Evolutionary conservation across 2,888 invertebrate genomes (phyloP).

Genomic region (Caenorhabditis parvicauda): DNA sequence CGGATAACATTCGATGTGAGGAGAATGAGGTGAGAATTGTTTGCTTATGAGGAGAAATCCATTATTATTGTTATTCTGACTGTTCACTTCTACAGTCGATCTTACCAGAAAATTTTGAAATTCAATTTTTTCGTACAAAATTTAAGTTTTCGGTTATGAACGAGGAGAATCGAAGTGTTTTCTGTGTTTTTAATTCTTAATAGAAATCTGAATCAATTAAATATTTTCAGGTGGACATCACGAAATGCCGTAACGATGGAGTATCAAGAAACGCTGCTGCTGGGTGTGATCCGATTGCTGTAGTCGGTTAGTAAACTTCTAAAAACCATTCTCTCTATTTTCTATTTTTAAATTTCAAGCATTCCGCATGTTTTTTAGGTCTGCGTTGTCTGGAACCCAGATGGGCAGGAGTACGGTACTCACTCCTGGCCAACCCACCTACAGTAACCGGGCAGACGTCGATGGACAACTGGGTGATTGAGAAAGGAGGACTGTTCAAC

Average conservation of each 20-base stretch:
- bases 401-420: slow-evolving; percentile 89
- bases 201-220: background rate
- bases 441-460: slow-evolving; percentile 71
- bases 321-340: no score
- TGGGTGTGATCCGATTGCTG: slow-evolving; percentile 64
- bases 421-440: slow-evolving; percentile 76
- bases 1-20: slow-evolving; percentile 83
- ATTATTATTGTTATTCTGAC: no score
- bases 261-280: slow-evolving; percentile 71
- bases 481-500: slow-evolving; percentile 88
- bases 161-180: no score
- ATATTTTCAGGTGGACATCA: slow-evolving; percentile 73
- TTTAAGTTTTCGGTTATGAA: background rate
- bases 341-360: background rate
- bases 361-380: slow-evolving; percentile 26
- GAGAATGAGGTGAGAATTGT: slow-evolving; percentile 68
- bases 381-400: slow-evolving; percentile 74
- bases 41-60: background rate
- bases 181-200: background rate
- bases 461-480: slow-evolving; percentile 82
- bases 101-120: no score
- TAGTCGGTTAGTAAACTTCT: slow-evolving; percentile 64
- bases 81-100: no score
- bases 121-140: background rate
- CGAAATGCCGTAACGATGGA: slow-evolving; percentile 75